A percentile compares a stretch with the other conserved stretches of the same genome.
Evolutionary conservation across 2,113 vertebrate genomes (phyloP).

Genomic region (zebrafish (Danio rerio)): DNA sequence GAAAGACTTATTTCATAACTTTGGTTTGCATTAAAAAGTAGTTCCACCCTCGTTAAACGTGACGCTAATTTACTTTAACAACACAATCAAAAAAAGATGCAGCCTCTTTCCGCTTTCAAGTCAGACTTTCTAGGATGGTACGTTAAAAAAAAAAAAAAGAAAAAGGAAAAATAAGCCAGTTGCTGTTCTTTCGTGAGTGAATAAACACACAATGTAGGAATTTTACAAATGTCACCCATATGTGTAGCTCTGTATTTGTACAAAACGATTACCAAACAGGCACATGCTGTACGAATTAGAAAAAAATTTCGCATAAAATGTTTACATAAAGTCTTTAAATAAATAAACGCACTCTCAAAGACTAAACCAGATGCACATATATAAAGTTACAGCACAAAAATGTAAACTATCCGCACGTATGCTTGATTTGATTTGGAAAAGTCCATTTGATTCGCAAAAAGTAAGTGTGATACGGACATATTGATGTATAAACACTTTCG

Average conservation of each 20-base stretch:
- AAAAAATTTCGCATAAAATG: background rate
- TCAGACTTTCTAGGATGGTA: conserved; percentile 18
- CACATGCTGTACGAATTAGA: background rate
- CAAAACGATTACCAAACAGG: background rate
- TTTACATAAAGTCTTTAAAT: background rate
- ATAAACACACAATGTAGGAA: background rate
- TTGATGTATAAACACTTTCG: background rate
- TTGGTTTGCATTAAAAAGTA: conserved; percentile 3
- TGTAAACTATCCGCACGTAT: background rate
- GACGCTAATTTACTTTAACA: conserved; percentile 18
- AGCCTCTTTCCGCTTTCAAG: background rate
- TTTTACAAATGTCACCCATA: background rate
- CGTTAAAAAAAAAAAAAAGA: background rate
- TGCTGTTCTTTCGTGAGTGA: background rate
- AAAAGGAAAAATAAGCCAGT: background rate
- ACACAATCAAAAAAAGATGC: background rate
- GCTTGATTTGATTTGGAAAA: background rate
- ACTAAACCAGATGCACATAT: background rate
- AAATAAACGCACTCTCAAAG: background rate
- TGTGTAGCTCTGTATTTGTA: conserved; percentile 7
- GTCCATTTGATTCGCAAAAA: background rate
- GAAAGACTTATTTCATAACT: background rate
- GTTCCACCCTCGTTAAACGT: background rate
- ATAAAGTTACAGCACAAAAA: conserved; percentile 6
- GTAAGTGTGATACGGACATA: background rate